Percentiles rank a stretch among this genome's conserved stretches.
Conservation (phyloP, 2,797 vertebrate genomes). For the Sternotherus odoratus region DNA sequence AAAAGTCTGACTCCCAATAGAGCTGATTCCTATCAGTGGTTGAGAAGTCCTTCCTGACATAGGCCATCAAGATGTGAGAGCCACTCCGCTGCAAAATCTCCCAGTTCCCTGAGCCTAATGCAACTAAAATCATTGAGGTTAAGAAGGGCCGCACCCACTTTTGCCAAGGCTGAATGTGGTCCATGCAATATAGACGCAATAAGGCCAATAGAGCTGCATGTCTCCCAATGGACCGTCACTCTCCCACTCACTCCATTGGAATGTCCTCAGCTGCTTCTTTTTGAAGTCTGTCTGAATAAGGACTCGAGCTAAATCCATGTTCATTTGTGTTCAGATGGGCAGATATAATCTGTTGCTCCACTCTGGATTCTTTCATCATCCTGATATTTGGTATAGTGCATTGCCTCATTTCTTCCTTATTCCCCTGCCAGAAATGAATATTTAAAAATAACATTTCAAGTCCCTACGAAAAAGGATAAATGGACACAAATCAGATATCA, state of each 20-base stretch:
- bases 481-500: too few species aligned
- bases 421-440: neutral
- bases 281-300: neutral
- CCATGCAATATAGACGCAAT: neutral
- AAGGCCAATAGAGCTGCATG: neutral
- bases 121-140: neutral
- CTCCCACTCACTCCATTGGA: rapidly evolving
- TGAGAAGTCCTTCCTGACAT: neutral
- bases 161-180: neutral
- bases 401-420: neutral
- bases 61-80: neutral
- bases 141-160: neutral
- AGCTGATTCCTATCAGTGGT: neutral
- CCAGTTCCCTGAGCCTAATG: neutral
- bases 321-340: neutral
- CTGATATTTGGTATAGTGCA: neutral
- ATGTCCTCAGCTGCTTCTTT: neutral
- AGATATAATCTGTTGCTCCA: neutral
- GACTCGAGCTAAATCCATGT: neutral
- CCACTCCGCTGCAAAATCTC: neutral
- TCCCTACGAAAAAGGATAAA: too few species aligned
- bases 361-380: neutral
- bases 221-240: neutral
- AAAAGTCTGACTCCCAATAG: neutral
- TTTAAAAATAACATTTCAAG: conserved; percentile 20